Evolutionary conservation across 1,140 invertebrate genomes (phyloP).

Genomic region (Zaprionus davidi): DNA sequence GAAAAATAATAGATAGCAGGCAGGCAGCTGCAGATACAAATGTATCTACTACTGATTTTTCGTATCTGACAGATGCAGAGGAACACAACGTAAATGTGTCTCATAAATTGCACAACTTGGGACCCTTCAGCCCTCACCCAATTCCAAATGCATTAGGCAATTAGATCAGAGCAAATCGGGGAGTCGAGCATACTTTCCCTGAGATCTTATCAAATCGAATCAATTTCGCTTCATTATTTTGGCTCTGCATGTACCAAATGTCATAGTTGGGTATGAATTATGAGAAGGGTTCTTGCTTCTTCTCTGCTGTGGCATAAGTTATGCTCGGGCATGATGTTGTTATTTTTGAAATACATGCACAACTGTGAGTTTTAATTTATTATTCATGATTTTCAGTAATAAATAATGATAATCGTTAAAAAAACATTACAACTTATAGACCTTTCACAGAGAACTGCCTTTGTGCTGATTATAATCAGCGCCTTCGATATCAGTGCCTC

Average conservation of each 20-base stretch:
- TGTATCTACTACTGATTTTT: conserved; percentile 22
- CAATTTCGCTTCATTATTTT: conserved; percentile 61
- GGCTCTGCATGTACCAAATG: conserved; percentile 40
- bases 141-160: conserved; percentile 69
- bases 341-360: not conserved
- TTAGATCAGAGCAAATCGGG: conserved; percentile 48
- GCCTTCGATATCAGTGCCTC: too few species aligned
- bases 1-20: conserved; percentile 6
- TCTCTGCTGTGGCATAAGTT: not conserved
- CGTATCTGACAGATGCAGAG: conserved; percentile 41
- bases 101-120: conserved; percentile 66
- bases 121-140: conserved; percentile 31
- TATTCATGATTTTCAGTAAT: not conserved
- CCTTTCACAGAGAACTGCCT: too few species aligned
- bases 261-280: conserved; percentile 30
- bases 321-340: not conserved
- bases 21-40: conserved; percentile 40
- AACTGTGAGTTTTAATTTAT: not conserved
- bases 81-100: conserved; percentile 49
- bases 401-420: not conserved
- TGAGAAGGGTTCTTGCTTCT: conserved; percentile 19
- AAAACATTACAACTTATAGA: too few species aligned
- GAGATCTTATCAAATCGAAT: conserved; percentile 66
- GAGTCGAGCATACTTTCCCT: conserved; percentile 10
- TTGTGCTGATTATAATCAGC: too few species aligned